These are phyloP conservation scores for Hypomecis punctinalis DNA, from an alignment of 2,888 invertebrate genomes.

Conservation along the genomic window DNA sequence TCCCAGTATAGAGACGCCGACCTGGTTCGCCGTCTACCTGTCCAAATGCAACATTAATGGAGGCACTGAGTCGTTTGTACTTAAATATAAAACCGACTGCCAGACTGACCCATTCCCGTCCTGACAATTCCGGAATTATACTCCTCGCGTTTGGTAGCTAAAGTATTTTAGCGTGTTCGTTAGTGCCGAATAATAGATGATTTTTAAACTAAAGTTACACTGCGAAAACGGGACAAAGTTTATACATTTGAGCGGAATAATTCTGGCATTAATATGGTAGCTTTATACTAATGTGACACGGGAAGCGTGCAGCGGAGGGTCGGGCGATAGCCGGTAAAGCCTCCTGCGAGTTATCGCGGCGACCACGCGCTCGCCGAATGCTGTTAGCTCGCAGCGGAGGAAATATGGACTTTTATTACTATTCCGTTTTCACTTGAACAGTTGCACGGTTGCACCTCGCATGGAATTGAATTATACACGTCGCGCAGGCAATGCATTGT, in stretches of 20 bases:
- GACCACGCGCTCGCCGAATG: slow-evolving; percentile 47
- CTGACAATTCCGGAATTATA: slow-evolving; percentile 70
- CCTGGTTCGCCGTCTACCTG: slow-evolving; percentile 71
- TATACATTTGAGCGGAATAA: slow-evolving; percentile 41
- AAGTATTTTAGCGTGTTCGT: slow-evolving; percentile 32
- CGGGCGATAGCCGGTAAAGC: slow-evolving; percentile 56
- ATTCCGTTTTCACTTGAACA: slow-evolving; percentile 43
- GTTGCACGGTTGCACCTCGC: slow-evolving; percentile 29
- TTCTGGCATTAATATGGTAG: slow-evolving; percentile 46
- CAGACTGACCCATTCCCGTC: slow-evolving; percentile 65
- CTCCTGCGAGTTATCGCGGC: slow-evolving; percentile 60
- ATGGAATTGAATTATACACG: slow-evolving; percentile 33
- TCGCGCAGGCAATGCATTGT: slow-evolving; percentile 36
- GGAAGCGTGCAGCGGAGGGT: slow-evolving; percentile 48
- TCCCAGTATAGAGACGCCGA: slow-evolving; percentile 76
- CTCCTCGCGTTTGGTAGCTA: slow-evolving; percentile 43
- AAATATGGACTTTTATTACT: slow-evolving; percentile 44
- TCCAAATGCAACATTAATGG: slow-evolving; percentile 77
- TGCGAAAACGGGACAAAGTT: slow-evolving; percentile 28
- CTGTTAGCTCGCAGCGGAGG: slow-evolving; percentile 39
- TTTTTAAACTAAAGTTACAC: slow-evolving; percentile 37
- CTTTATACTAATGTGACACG: slow-evolving; percentile 50
- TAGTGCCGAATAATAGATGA: slow-evolving; percentile 40
- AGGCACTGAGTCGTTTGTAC: slow-evolving; percentile 71
- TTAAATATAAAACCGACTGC: slow-evolving; percentile 70